Conservation (phyloP, 2,113 vertebrate genomes). For the Brachypodius melanocephalos region DNA sequence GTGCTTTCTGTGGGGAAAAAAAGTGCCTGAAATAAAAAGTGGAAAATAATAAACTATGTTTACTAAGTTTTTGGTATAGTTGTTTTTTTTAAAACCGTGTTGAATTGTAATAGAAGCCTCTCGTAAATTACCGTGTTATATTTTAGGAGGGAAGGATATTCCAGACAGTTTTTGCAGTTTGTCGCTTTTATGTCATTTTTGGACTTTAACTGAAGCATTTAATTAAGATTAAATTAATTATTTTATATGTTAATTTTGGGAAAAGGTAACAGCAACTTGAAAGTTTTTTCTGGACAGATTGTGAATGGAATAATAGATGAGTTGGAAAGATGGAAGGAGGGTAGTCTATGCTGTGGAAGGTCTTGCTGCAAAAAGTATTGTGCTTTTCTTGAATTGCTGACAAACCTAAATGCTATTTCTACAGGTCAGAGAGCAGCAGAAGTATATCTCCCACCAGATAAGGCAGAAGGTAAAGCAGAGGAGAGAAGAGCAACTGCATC, state of each 20-base stretch:
- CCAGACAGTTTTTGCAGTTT: neutral
- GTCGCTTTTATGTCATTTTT: neutral
- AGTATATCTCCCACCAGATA: slow-evolving; percentile 82
- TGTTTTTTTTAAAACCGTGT: neutral
- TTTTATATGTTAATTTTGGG: neutral
- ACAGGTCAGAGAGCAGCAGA: slow-evolving; percentile 93
- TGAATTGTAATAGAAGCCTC: neutral
- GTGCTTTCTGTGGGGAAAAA: neutral
- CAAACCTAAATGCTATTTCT: neutral
- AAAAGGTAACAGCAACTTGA: neutral
- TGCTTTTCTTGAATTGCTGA: neutral
- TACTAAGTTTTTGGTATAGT: neutral
- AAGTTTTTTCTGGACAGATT: neutral
- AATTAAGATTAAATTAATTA: neutral
- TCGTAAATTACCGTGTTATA: neutral
- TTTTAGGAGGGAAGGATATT: neutral
- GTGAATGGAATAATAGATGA: neutral
- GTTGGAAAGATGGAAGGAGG: neutral
- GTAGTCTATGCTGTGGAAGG: neutral
- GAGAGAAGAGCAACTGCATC: slow-evolving; percentile 76
- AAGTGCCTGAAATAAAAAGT: neutral
- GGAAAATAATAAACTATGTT: neutral
- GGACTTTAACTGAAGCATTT: neutral
- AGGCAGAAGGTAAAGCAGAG: slow-evolving; percentile 83
- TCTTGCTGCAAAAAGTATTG: neutral